Evolutionary conservation across 2,113 vertebrate species (phyloP).

Genomic region (Callopanchax toddi): DNA sequence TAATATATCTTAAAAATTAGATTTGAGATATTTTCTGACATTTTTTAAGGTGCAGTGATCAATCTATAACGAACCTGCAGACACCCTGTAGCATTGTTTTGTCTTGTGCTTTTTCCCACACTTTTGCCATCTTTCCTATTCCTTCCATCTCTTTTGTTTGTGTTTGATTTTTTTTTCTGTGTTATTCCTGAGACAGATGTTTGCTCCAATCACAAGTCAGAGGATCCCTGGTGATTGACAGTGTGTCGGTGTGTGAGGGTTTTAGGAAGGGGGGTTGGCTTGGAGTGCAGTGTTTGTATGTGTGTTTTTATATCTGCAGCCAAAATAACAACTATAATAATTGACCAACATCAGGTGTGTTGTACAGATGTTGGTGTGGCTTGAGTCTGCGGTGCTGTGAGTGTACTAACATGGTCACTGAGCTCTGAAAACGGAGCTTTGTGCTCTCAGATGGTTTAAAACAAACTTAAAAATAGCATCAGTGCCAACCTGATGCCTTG

Average conservation of each 20-base stretch:
- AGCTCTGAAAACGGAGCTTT: constrained; percentile 12
- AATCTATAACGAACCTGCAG: constrained; percentile 39
- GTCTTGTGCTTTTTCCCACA: background rate
- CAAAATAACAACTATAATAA: background rate
- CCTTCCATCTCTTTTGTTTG: background rate
- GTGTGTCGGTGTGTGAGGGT: constrained; percentile 33
- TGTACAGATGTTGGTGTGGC: constrained; percentile 15
- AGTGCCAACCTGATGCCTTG: background rate
- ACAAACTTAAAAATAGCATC: constrained; percentile 28
- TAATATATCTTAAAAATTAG: background rate
- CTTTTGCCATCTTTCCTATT: background rate
- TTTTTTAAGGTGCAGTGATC: background rate
- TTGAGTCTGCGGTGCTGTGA: constrained; percentile 37
- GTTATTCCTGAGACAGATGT: constrained; percentile 17
- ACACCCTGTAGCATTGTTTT: constrained; percentile 22
- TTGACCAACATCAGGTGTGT: constrained; percentile 11
- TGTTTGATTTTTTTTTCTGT: constrained; percentile 20
- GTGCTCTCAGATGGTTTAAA: constrained; percentile 29
- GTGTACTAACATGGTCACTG: constrained; percentile 28
- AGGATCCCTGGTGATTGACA: constrained; percentile 44
- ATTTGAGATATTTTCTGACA: background rate
- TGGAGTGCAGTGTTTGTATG: constrained; percentile 45
- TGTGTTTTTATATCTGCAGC: constrained; percentile 3
- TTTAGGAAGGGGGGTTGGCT: constrained; percentile 1
- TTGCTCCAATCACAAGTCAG: constrained; percentile 33